Conservation (phyloP, 2,797 vertebrate species). For the Sebastes oblongus region DNA sequence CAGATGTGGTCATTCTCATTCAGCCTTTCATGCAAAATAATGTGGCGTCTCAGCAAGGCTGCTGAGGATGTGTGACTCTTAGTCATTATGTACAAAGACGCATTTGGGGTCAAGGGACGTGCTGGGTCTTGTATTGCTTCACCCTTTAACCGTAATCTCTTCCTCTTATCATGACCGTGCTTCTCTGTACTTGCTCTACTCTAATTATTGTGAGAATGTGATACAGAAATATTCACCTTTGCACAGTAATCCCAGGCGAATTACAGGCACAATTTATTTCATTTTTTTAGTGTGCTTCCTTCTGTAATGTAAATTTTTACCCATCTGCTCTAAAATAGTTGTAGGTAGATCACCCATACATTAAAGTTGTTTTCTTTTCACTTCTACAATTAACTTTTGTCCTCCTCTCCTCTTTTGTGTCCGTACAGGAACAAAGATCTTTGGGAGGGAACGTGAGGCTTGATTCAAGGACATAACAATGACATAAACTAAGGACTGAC, state of each 20-base stretch:
- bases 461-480: constrained; percentile 59
- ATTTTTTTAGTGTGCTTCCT: neutral
- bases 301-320: neutral
- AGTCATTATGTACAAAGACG: constrained; percentile 53
- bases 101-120: constrained; percentile 43
- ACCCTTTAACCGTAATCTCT: constrained; percentile 43
- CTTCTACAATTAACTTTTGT: neutral
- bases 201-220: constrained; percentile 1
- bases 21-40: constrained; percentile 31
- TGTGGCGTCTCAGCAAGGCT: constrained; percentile 49
- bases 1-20: constrained; percentile 8
- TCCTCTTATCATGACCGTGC: constrained; percentile 43
- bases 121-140: constrained; percentile 45
- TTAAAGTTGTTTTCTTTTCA: neutral
- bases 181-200: constrained; percentile 12
- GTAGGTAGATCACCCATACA: neutral
- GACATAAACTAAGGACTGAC: constrained; percentile 70
- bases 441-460: constrained; percentile 74
- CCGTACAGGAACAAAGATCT: constrained; percentile 66
- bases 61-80: constrained; percentile 65
- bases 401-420: constrained; percentile 14
- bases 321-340: neutral
- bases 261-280: neutral
- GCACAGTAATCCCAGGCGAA: neutral
- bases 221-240: constrained; percentile 19